Evolutionary conservation across 2,113 vertebrate species (phyloP), one percentile per base, ranked within the genome.

Genomic region (Pionites leucogaster): DNA sequence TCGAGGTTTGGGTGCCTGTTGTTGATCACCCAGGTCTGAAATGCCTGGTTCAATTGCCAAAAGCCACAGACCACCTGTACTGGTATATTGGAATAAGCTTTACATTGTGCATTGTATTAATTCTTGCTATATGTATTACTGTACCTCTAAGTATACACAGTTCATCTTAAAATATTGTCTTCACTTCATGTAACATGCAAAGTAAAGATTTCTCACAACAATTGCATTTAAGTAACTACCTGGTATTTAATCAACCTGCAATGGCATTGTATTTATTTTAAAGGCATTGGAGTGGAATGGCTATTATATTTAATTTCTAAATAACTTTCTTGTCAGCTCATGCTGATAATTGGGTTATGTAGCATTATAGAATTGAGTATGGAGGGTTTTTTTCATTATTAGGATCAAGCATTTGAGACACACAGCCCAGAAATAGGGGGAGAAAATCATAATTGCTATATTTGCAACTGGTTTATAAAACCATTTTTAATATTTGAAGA

Each of bases 291-390:
- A 93, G 37, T 82, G 67, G 57, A 95, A 95, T 91, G 74, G 39
- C 52, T 82, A 81, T 94, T 92, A 76, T 72, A 76, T 87, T 88
- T 84, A 49, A 44, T 86, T 96, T 91, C 57, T 86, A 87, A 91
- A 86, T 82, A 94, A 89, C 65, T 91, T 92, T 84, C 25, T 76
- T 87, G 52, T 87, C 74, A 82, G 68, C 49, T 79, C 28, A 14
- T 82, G 69, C 57, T 94, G 77, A 77, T 93, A 80, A 87, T 89
- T 6, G 2, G 35, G 57, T 69, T 93, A 88, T 68, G 23, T 65
- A 65, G 41, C 64, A 65, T 89, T 93, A 49, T 17, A 62, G 47
- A 94, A 82, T 93, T 71, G 94, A 83, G 60, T 86, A 44, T 25
- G 31, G 37, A 91, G 13, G 0, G 27, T 33, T 80, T 83, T 83